Base-by-base conservation (phyloP, 2,888 invertebrate genomes). In the Ctenicera cuprea region DNA sequence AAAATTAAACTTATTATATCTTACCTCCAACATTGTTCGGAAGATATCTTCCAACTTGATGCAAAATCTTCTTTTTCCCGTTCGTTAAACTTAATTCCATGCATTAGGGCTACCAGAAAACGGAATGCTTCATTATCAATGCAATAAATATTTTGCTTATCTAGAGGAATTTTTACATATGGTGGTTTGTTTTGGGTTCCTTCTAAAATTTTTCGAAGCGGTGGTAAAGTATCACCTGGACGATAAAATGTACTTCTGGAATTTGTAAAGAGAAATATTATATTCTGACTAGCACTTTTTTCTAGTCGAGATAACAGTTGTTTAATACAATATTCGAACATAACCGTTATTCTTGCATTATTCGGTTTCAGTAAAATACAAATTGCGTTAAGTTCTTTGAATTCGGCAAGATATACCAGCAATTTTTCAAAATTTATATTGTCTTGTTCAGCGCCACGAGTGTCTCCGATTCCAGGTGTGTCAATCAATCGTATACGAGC, bases 341-440 rank as follows among this genome's bases (percentile, higher is more conserved):
- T 38, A 7, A 75, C 75, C 2, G 73, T 78, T 12, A 75, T n/a
- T 41, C 75, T 37, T 0, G 76, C 54, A 37, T 72, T 66, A 38
- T 78, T 77, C 2, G 78, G 76, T 45, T 78, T 78, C 20, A 78
- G 57, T 61, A 78, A n/a, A 12, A 78, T 71, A 33, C 76, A 74
- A 22, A 77, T 76, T 11, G 73, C 77, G 59, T 76, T 66, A 5
- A 77, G 18, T 9, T 76, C 61, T 45, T 71, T 45, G 9, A 75
- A 57, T 66, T 71, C 73, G 0, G 62, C 75, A 1, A 77, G 48
- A 16, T 63, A 64, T 1, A 16, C 37, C 12, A 77, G 73, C 33
- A 85, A 81, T 30, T 80, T 80, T 62, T 84, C 84, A 70, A 82
- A 84, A 61, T 84, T 85, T n/a, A 70, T 62, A 33, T 82, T 75